phyloP scores from a whole-genome alignment of 2,113 vertebrate genomes.

The Hydrochoerus hydrochaeris region DNA sequence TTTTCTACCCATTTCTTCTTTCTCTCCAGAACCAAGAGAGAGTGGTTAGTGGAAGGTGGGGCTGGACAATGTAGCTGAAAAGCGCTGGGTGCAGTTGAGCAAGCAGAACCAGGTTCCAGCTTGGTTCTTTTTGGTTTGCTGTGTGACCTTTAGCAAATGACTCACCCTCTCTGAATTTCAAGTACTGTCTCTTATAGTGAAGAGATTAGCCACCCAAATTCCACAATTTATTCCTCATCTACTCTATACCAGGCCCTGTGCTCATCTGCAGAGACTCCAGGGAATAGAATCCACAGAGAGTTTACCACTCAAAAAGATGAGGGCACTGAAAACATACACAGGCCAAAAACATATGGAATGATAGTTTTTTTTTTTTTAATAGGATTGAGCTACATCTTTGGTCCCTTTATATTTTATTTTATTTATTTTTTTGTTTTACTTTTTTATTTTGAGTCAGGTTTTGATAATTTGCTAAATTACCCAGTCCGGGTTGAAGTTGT shows the following conservation, averaged over 20 bases:
- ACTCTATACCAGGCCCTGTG: not conserved
- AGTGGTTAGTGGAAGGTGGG: not conserved
- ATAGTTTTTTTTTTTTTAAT: not conserved
- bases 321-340: not conserved
- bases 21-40: not conserved
- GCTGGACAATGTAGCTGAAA: not conserved
- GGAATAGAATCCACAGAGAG: not conserved
- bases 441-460: not conserved
- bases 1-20: not conserved
- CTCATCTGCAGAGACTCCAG: not conserved
- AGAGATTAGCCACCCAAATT: not conserved
- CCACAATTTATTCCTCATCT: not conserved
- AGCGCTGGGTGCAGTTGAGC: not conserved
- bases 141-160: conserved; percentile 54
- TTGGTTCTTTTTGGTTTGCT: conserved; percentile 8
- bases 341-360: not conserved
- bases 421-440: not conserved
- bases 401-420: not conserved
- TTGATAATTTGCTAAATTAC: not conserved
- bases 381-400: not conserved
- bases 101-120: not conserved
- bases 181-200: not conserved
- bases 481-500: not conserved
- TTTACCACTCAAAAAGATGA: not conserved
- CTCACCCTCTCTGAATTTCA: conserved; percentile 59